Evolutionary conservation across 2,888 invertebrate genomes (phyloP), one percentile per base, ranked within the genome.

Genomic region (Agonopterix alstromeriana): DNA sequence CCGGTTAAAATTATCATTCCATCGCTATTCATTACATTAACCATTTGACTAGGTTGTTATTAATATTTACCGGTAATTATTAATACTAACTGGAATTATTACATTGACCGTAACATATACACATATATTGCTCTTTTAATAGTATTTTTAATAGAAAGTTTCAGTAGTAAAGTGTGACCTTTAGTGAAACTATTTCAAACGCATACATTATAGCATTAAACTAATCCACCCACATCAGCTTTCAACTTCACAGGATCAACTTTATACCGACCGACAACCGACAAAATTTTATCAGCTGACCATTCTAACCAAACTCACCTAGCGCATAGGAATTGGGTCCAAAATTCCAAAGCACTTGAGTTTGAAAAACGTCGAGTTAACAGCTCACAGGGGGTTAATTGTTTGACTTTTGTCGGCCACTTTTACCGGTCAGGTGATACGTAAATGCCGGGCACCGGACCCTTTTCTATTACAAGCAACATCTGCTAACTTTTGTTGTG

Each of bases 401-500:
- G 80, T 79, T 77, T 76, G 75, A 77, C 73, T 80, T 78, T 69
- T 67, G 72, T 70, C 66, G 71, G 69, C 67, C 67, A 74, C 70
- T 70, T 70, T 68, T 27, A 60, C 63, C 66, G 63, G 71, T 66
- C 66, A 80, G 70, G 68, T 73, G 73, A 74, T 69, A 71, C 66
- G 67, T 63, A 66, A 72, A 74, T 70, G 67, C 68, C 56, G 55
- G 50, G 53, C 60, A 53, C 52, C 55, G 53, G 56, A 63, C 67
- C 60, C 66, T 65, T 56, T 56, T 51, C 49, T 56, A 51, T 54
- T 50, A 56, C 52, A 53, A 47, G 51, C 55, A 54, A 60, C 63
- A 66, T 63, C 65, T 60, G 59, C 55, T 53, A 54, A 60, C 61
- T 65, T 63, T 46, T 59, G 58, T 58, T 52, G 48, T 54, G 55